Evolutionary conservation across 2,797 vertebrate species (phyloP).

Genomic region (Characodon lateralis): DNA sequence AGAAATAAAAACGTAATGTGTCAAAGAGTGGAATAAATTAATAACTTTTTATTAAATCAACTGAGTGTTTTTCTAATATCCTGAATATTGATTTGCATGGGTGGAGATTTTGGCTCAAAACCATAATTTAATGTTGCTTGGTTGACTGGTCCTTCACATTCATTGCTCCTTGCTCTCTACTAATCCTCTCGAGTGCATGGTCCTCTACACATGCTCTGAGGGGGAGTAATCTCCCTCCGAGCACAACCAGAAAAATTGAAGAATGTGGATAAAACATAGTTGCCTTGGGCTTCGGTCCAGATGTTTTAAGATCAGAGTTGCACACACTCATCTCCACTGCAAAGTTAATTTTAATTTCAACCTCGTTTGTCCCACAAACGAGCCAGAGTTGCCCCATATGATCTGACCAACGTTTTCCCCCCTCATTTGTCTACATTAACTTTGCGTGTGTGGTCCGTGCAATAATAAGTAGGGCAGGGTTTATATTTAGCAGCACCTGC

Average conservation of each 20-base stretch:
- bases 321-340: constrained; percentile 50
- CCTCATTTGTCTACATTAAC: constrained; percentile 83
- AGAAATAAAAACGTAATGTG: too few relatives aligned
- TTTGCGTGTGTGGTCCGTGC: constrained; percentile 76
- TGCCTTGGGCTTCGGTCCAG: constrained; percentile 68
- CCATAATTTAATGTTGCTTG: constrained; percentile 55
- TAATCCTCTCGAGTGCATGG: constrained; percentile 70
- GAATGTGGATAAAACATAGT: constrained; percentile 42
- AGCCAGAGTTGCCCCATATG: constrained; percentile 79
- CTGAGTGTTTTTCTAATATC: neutral
- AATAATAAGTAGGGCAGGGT: constrained; percentile 76
- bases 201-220: constrained; percentile 38
- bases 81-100: constrained; percentile 47
- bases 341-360: constrained; percentile 76
- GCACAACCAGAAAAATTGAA: constrained; percentile 52
- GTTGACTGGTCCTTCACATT: constrained; percentile 55
- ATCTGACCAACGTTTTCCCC: constrained; percentile 65
- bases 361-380: constrained; percentile 81
- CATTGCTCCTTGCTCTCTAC: constrained; percentile 43
- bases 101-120: constrained; percentile 47
- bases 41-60: neutral
- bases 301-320: constrained; percentile 65
- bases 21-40: neutral
- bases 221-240: constrained; percentile 65
- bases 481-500: constrained; percentile 81